Conservation (phyloP, 1,140 invertebrate species). For the Acyrthosiphon pisum region DNA sequence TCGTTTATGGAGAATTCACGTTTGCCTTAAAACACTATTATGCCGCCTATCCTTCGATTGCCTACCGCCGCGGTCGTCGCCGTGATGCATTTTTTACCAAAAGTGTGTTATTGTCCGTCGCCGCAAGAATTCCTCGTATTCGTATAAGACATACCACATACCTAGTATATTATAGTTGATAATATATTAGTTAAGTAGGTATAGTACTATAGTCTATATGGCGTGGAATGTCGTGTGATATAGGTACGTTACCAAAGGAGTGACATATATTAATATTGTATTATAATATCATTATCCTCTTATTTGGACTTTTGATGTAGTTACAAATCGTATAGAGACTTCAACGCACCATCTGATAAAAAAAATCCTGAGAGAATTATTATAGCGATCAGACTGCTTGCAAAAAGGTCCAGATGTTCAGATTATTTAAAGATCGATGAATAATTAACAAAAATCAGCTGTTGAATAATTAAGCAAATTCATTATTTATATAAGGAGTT, state of each 20-base stretch:
- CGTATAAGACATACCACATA: background rate
- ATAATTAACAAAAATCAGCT: too few species aligned
- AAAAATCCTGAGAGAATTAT: background rate
- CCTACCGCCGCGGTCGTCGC: too few species aligned
- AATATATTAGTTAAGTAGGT: background rate
- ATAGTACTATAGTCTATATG: background rate
- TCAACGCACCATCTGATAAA: background rate
- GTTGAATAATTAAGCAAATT: too few species aligned
- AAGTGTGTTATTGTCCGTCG: constrained; percentile 22
- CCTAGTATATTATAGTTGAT: too few species aligned
- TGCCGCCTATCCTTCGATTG: background rate
- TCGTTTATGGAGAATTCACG: constrained; percentile 13
- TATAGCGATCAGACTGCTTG: too few species aligned
- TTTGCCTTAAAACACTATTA: background rate
- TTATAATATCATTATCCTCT: background rate
- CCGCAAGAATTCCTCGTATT: background rate
- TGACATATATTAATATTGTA: background rate
- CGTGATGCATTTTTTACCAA: background rate
- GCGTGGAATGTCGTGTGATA: background rate
- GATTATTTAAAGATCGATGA: too few species aligned
- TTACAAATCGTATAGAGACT: background rate
- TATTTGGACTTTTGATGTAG: background rate
- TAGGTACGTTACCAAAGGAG: background rate
- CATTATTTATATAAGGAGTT: too few species aligned
- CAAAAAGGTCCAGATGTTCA: too few species aligned